Evolutionary conservation across 2,888 invertebrate species (phyloP), one percentile per base, ranked within the genome.

Genomic region (Chrysotoxum bicinctum): DNA sequence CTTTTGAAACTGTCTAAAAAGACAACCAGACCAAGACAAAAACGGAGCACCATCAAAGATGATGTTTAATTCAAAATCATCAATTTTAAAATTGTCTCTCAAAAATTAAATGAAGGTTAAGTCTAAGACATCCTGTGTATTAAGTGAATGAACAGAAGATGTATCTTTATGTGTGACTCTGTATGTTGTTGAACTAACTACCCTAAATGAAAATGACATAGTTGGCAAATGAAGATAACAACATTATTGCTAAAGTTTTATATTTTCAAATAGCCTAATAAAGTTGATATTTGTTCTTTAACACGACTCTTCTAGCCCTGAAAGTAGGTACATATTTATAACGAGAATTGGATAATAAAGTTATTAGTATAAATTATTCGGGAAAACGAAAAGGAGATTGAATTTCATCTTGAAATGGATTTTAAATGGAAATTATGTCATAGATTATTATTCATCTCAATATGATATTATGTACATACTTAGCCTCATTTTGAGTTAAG

Each of bases 201-300:
- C 81, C 81, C 76, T 35, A 10, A 86, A 86, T 86, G 85, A 66
- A 82, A 86, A 86, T 77, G 81, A 81, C 85, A 74, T 77, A 81
- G 81, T 86, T 86, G 85, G 77, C 45, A 64, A 81, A 74, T 73
- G 77, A 76, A 81, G 85, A 86, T 86, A 86, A 74, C 81, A 81
- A 64, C 69, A 35, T 81, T 86, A 85, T 80, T 80, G 76, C 76
- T 12, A 69, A 80, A 84, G 75, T 81, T 84, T 84, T 23, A 60
- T 74, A 74, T 80, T 84, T 84, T 48, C 48, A 40, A 75, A 75
- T 64, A 60, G 66, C 32, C 66, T 74, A 68, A 74, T 74, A 74
- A 83, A 64, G 58, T 70, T 74, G 45, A 8, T 64, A 69, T 62
- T 64, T 73, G 48, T 48, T 60, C 23, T 45, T 48, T 48, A n/a